A percentile compares a stretch with the other conserved stretches of the same genome.
These are phyloP conservation scores for Gracilinanus agilis DNA, from an alignment of 2,113 vertebrate genomes.

Conservation along the genomic window DNA sequence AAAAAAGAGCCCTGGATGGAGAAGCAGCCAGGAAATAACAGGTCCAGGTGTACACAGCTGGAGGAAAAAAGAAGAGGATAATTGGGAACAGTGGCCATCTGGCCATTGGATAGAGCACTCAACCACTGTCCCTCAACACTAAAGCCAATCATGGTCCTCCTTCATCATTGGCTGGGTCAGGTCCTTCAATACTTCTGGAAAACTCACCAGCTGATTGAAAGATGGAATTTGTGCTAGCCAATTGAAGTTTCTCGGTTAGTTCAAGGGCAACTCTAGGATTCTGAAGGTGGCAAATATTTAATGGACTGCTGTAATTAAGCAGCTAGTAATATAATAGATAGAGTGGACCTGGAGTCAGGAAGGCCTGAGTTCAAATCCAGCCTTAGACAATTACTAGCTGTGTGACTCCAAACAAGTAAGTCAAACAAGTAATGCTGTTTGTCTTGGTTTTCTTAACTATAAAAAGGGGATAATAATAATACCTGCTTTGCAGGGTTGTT, in stretches of 20 bases:
- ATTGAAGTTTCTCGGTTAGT: neutral
- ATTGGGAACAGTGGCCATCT: neutral
- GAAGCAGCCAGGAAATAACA: conserved; percentile 72
- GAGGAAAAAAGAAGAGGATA: neutral
- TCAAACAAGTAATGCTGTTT: neutral
- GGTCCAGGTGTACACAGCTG: conserved; percentile 36
- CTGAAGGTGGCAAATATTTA: neutral
- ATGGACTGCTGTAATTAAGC: neutral
- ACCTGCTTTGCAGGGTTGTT: neutral
- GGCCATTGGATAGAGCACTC: neutral
- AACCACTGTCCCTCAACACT: neutral
- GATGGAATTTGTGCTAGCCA: neutral
- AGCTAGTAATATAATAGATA: neutral
- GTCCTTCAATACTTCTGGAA: neutral
- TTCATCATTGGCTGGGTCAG: neutral
- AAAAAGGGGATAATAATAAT: neutral
- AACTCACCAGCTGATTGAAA: neutral
- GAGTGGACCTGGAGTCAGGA: neutral
- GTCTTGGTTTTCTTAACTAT: neutral
- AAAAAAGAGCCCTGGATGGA: conserved; percentile 69
- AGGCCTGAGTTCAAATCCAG: neutral
- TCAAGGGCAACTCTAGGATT: neutral
- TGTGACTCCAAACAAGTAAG: neutral
- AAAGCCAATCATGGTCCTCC: neutral
- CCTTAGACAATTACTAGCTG: neutral